phyloP scores from a whole-genome alignment of 2,113 vertebrate genomes.

The Protobothrops mucrosquamatus region DNA sequence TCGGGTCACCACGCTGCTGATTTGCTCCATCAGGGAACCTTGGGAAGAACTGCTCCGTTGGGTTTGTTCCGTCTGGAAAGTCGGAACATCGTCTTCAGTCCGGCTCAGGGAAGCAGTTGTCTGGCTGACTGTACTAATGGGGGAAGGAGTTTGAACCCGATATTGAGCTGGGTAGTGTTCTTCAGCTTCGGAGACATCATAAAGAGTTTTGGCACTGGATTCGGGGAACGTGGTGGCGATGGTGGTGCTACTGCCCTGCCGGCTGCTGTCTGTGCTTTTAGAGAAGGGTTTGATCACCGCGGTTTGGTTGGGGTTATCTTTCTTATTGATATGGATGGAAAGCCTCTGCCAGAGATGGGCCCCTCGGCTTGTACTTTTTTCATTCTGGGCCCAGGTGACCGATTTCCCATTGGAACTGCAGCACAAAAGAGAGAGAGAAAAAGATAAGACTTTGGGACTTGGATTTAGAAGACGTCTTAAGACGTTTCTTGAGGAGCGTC shows the following conservation, averaged over 20 bases:
- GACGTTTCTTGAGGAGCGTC: neutral
- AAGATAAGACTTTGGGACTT: neutral
- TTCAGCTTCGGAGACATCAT: slow-evolving; percentile 82
- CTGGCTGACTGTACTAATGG: slow-evolving; percentile 90
- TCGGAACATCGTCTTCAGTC: slow-evolving; percentile 76
- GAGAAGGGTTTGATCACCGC: slow-evolving; percentile 98
- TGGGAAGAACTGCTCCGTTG: slow-evolving; percentile 77
- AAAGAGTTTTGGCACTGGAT: slow-evolving; percentile 79
- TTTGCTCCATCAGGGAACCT: slow-evolving; percentile 95
- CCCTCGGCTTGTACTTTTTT: slow-evolving; percentile 83
- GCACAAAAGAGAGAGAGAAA: neutral
- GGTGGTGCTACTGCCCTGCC: slow-evolving; percentile 28
- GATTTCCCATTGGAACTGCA: slow-evolving; percentile 95
- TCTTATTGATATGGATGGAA: slow-evolving; percentile 95
- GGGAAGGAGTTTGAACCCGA: slow-evolving; percentile 84
- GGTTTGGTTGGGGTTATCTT: slow-evolving; percentile 93
- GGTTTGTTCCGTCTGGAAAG: slow-evolving; percentile 78
- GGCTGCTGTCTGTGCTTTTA: slow-evolving; percentile 84
- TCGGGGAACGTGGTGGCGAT: slow-evolving; percentile 74
- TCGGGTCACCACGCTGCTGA: slow-evolving; percentile 96
- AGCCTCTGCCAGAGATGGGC: slow-evolving; percentile 95
- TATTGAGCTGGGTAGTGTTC: slow-evolving; percentile 81
- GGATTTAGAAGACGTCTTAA: neutral
- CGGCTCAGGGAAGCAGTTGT: slow-evolving; percentile 74
- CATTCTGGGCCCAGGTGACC: slow-evolving; percentile 93